A percentile compares a stretch with the other conserved stretches of the same genome.
These are phyloP conservation scores for Noctilio leporinus DNA, from an alignment of 2,113 vertebrate genomes.

Conservation along the genomic window DNA sequence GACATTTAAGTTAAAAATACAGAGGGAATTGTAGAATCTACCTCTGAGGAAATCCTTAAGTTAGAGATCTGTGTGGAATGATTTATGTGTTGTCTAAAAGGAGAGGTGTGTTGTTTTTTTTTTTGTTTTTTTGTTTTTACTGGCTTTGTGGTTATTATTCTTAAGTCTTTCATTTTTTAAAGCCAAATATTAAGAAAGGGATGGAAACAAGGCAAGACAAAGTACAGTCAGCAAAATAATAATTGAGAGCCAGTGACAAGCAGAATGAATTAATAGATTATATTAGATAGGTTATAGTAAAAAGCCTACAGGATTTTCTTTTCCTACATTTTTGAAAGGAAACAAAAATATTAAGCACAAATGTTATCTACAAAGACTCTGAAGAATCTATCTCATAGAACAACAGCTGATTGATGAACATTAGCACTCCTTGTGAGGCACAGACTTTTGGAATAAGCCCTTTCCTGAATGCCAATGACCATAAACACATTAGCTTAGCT, in stretches of 20 bases:
- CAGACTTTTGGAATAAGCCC: background rate
- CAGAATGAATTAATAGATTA: background rate
- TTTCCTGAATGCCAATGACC: background rate
- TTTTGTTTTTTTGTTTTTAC: constrained; percentile 42
- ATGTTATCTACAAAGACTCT: background rate
- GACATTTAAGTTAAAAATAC: background rate
- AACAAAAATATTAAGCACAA: background rate
- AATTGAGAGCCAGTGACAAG: background rate
- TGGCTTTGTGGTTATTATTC: constrained; percentile 17
- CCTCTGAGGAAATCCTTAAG: background rate
- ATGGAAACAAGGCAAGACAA: background rate
- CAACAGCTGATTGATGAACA: background rate
- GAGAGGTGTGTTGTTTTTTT: background rate
- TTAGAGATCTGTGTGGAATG: background rate
- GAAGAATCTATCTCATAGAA: background rate
- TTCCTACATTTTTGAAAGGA: background rate
- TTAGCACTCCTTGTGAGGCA: background rate
- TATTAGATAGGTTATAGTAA: background rate
- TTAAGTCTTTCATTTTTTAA: constrained; percentile 21
- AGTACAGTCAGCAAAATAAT: background rate
- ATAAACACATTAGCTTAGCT: background rate
- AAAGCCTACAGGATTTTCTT: background rate
- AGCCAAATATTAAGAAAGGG: background rate
- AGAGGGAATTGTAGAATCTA: background rate
- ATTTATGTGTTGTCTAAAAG: constrained; percentile 10